These are phyloP conservation scores for Acanthaster planci DNA, from an alignment of 35 echinoderm and acorn worm species.

Conservation along the genomic window DNA sequence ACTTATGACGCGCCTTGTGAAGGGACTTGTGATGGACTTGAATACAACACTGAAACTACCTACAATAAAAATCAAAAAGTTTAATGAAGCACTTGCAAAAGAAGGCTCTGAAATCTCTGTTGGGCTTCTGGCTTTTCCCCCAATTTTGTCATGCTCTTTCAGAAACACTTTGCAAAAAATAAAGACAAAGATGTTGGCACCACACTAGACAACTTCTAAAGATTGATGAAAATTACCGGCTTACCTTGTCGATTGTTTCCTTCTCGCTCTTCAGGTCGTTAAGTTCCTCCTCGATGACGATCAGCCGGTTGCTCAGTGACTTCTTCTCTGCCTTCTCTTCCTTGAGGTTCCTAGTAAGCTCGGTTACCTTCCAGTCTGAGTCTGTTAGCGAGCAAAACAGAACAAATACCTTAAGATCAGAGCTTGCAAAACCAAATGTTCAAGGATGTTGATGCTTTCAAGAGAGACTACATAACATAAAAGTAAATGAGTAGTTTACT, in stretches of 20 bases:
- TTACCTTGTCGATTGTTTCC: slow-evolving; percentile 88
- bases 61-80: no score
- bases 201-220: not conserved
- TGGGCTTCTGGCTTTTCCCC: no score
- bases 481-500: no score
- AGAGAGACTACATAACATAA: not conserved
- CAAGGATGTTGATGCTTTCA: not conserved
- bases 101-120: no score
- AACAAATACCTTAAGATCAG: not conserved
- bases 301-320: slow-evolving; percentile 59
- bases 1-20: no score
- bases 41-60: no score
- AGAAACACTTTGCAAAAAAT: no score
- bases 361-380: slow-evolving; percentile 68
- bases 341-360: slow-evolving; percentile 68
- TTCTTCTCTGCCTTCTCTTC: slow-evolving; percentile 88
- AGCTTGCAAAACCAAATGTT: no score
- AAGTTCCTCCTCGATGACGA: slow-evolving; percentile 81
- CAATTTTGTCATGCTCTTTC: no score
- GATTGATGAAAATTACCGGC: not conserved
- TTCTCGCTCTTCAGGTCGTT: slow-evolving; percentile 80
- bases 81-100: no score
- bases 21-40: no score
- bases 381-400: slow-evolving; percentile 36
- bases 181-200: no score